A percentile compares a stretch with the other conserved stretches of the same genome.
Conservation (phyloP, 2,888 invertebrate species). For the Autographa pulchrina region DNA sequence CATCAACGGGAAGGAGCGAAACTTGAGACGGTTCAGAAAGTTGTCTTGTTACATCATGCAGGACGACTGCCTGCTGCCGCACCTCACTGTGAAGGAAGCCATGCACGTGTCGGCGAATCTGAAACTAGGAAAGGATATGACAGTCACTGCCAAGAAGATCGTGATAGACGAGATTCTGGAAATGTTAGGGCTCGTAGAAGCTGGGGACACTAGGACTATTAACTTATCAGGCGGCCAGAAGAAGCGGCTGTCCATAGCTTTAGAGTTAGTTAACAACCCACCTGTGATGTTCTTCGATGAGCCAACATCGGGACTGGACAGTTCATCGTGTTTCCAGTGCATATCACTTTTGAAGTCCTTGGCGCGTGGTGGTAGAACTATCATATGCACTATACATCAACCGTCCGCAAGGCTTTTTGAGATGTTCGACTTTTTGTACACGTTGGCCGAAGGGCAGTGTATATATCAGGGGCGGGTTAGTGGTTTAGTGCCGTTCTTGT, state of each 20-base stretch:
- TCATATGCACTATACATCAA: conserved; percentile 99
- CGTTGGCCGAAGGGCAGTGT: conserved; percentile 97
- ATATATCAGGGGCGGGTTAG: conserved; percentile 96
- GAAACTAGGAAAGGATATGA: conserved; percentile 95
- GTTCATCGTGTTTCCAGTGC: conserved; percentile 98
- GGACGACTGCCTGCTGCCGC: conserved; percentile 96
- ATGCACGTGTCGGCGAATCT: conserved; percentile 98
- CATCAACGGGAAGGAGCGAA: conserved; percentile 96
- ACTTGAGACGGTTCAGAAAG: conserved; percentile 96
- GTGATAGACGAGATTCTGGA: conserved; percentile 96
- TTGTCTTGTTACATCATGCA: conserved; percentile 99
- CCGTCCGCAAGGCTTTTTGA: conserved; percentile 98
- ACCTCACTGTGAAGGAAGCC: conserved; percentile 97
- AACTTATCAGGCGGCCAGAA: conserved; percentile 97
- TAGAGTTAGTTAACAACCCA: conserved; percentile 98
- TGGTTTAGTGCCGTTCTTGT: conserved; percentile 96
- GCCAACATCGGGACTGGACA: conserved; percentile 97
- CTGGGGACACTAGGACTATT: conserved; percentile 93
- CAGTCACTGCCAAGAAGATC: conserved; percentile 92
- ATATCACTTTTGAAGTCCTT: conserved; percentile 96
- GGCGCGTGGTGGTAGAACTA: conserved; percentile 96
- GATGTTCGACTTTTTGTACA: conserved; percentile 98
- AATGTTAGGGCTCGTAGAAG: conserved; percentile 94
- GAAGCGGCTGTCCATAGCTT: conserved; percentile 96
- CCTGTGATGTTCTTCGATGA: conserved; percentile 99